Evolutionary conservation across 1,140 invertebrate species (phyloP), one percentile per base, ranked within the genome.

Genomic region (Andrena cerasifolii): DNA sequence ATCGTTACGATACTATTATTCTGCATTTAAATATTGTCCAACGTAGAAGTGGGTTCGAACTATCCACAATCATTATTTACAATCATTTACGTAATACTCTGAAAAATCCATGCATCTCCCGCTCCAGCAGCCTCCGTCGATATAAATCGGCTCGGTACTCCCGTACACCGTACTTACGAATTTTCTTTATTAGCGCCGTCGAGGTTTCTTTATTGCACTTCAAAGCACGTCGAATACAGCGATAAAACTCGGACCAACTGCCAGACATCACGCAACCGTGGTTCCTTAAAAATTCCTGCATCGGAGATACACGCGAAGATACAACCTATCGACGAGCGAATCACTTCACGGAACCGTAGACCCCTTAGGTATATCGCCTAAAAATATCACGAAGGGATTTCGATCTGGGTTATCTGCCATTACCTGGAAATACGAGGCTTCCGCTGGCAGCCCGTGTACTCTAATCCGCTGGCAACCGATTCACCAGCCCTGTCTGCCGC

Each of bases 401-500:
- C 18, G n/a, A 53, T 56, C 61, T 2, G 12, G 26, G 21, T 65
- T 58, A 58, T 58, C 63, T 14, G 21, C 40, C 51, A 26, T 45
- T 36, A 58, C 10, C 36, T 36, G 51, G 53, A 53, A 75, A 67
- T 54, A 45, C 51, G 51, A 58, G 62, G 56, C 26, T 75, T 67
- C 62, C 73, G 49, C 36, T 45, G 56, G 51, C 40, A 21, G 51
- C 56, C 1, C 1, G 61, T 28, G 8, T 18, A 47, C 62, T 33
- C 40, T 75, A 67, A 56, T 66, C 72, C 49, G 49, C 49, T 66
- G 61, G 49, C 26, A 74, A 56, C 36, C 49, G 18, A 74, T 66
- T 74, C 72, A 66, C 61, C 24, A 40, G 36, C 49, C 31, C 49
- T 66, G 71, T 65, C 71, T 40, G n/a, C 61, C 72, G 61, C 49